These are phyloP conservation scores for Takifugu flavidus DNA, from an alignment of 2,113 vertebrate species.

Conservation along the genomic window DNA sequence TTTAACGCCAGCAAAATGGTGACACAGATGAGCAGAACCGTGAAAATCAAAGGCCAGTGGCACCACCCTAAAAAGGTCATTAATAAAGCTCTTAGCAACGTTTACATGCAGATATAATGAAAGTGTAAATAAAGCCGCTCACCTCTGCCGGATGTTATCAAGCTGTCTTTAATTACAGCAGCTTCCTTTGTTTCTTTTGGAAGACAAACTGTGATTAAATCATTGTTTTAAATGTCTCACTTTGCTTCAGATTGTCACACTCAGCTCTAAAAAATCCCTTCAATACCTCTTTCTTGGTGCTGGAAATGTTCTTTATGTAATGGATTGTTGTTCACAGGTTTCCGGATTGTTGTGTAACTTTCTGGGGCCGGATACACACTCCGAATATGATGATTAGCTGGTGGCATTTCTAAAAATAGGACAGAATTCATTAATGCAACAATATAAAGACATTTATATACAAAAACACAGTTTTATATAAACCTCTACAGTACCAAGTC, in stretches of 20 bases:
- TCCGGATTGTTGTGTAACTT: not conserved
- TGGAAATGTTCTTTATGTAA: not conserved
- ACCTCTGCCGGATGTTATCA: slow-evolving; percentile 37
- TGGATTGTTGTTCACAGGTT: slow-evolving; percentile 23
- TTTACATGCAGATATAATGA: not conserved
- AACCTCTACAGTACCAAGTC: slow-evolving; percentile 24
- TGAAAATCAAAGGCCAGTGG: slow-evolving; percentile 22
- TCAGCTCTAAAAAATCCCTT: not conserved
- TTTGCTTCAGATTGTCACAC: not conserved
- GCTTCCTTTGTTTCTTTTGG: slow-evolving; percentile 22
- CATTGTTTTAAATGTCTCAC: not conserved
- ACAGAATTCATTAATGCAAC: not conserved
- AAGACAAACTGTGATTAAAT: not conserved
- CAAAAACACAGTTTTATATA: not conserved
- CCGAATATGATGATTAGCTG: not conserved
- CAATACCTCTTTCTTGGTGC: slow-evolving; percentile 46
- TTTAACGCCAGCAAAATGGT: slow-evolving; percentile 12
- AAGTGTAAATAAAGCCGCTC: not conserved
- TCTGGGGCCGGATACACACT: not conserved
- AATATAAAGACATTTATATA: not conserved
- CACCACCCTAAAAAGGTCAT: slow-evolving; percentile 39
- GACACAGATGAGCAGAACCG: slow-evolving; percentile 33
- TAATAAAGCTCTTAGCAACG: not conserved
- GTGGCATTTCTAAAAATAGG: slow-evolving; percentile 1
- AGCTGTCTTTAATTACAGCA: not conserved